Evolutionary conservation across 1,140 invertebrate genomes (phyloP).

Genomic region (Drosophila erecta): DNA sequence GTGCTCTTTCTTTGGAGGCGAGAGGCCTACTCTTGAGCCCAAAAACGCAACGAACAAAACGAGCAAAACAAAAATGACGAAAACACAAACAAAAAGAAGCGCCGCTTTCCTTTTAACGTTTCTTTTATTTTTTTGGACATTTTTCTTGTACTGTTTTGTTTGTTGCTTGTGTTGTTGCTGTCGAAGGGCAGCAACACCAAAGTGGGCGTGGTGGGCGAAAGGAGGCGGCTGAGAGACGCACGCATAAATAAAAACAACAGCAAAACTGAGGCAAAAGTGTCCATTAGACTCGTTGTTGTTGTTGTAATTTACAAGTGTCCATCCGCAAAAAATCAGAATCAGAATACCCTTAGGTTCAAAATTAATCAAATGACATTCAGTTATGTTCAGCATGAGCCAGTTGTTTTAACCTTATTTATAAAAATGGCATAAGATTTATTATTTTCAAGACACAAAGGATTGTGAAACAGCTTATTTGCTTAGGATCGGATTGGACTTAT

Average conservation of each 20-base stretch:
- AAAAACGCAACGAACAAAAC: slow-evolving; percentile 84
- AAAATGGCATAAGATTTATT: no score
- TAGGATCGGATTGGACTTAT: no score
- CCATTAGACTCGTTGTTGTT: slow-evolving; percentile 54
- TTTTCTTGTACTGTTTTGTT: slow-evolving; percentile 31
- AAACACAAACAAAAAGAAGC: slow-evolving; percentile 62
- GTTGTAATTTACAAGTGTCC: slow-evolving; percentile 6
- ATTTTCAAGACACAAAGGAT: no score
- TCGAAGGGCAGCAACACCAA: slow-evolving; percentile 26
- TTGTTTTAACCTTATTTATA: no score
- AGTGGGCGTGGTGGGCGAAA: neutral
- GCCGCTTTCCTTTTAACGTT: slow-evolving; percentile 17
- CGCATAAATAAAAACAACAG: slow-evolving; percentile 43
- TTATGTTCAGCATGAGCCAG: neutral
- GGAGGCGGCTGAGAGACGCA: neutral
- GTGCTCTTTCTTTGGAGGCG: neutral
- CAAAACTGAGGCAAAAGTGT: slow-evolving; percentile 44
- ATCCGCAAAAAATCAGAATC: neutral
- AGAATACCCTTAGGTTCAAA: neutral
- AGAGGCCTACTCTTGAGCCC: slow-evolving; percentile 35
- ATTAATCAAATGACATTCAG: neutral
- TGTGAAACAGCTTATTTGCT: no score
- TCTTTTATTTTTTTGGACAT: slow-evolving; percentile 20
- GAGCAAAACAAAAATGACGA: slow-evolving; percentile 82
- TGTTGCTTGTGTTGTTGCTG: slow-evolving; percentile 31